Conservation (phyloP, 2,113 vertebrate genomes). For the Felis chaus region DNA sequence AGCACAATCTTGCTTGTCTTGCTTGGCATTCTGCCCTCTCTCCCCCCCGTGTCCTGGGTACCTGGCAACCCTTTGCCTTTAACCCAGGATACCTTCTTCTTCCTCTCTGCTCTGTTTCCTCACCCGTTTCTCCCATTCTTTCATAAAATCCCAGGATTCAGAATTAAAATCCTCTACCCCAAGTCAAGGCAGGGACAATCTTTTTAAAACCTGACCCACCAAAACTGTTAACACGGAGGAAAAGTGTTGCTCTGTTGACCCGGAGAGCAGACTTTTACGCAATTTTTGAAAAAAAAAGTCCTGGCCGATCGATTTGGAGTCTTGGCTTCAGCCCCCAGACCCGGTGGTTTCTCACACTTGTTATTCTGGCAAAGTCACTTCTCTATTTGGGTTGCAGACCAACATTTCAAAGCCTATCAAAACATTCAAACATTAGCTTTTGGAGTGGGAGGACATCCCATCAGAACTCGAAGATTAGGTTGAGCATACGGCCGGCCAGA, state of each 20-base stretch:
- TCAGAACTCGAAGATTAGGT: neutral
- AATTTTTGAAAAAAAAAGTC: neutral
- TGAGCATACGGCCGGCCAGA: neutral
- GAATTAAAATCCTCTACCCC: neutral
- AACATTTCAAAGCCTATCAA: conserved; percentile 12
- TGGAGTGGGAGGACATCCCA: neutral
- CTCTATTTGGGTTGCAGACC: neutral
- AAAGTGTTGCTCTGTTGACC: neutral
- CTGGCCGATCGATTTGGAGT: neutral
- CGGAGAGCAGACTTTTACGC: neutral
- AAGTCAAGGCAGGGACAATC: neutral
- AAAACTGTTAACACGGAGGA: neutral
- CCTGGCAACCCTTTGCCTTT: neutral
- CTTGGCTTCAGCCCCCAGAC: neutral
- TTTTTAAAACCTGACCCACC: neutral
- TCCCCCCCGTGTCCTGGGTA: neutral
- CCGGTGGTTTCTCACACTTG: neutral
- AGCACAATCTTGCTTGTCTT: neutral
- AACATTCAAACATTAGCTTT: neutral
- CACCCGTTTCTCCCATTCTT: neutral
- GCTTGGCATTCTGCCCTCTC: neutral
- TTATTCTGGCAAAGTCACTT: neutral
- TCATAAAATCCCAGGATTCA: neutral
- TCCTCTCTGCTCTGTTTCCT: neutral
- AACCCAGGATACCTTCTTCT: neutral